Base-by-base conservation (phyloP, 2,888 invertebrate species). In the Drosophila niveifrons region DNA sequence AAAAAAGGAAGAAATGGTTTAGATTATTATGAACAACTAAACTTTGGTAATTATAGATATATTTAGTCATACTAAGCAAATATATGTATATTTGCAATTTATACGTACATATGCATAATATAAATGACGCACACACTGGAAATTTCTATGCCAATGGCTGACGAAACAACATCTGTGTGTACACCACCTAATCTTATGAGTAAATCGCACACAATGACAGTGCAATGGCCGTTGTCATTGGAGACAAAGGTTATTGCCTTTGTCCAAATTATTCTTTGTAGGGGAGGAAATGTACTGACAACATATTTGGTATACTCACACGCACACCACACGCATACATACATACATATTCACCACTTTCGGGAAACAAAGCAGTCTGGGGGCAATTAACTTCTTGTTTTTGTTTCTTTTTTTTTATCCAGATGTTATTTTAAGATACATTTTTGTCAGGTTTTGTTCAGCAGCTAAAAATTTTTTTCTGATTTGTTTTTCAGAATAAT, bases 401-500 rank as follows among this genome's bases (percentile, higher is more conserved):
- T 51, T 43, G 10, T 23, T n/a, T n/a, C 9, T 18, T 47, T 18
- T 31, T 23, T 23, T 9, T 18, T 47, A 11, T 10, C 10, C 4
- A 34, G 0, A 29, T 29, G 13, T 23, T 28, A 36, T 18, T 44
- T 3, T 17, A 4, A 39, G 36, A 46, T 13, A 10, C 48, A 28
- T 31, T 61, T 41, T n/a, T 13, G 17, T 13, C 41, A 6, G 18
- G 29, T 11, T 28, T 23, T 39, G 47, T 47, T 62, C 23, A 36
- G 29, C 48, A 17, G 36, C 41, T 50, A 48, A 69, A 43, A 44
- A 57, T 34, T 48, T 44, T 48, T 44, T 52, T 4, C 13, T 23
- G 15, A 47, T 71, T 69, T 51, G 29, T 23, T 55, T 71, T 63
- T n/a, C 68, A 83, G 83, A 81, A 78, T 50, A 75, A 72, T 52